Evolutionary conservation across 2,113 vertebrate species (phyloP).

Genomic region (Campylomormyrus numenius): DNA sequence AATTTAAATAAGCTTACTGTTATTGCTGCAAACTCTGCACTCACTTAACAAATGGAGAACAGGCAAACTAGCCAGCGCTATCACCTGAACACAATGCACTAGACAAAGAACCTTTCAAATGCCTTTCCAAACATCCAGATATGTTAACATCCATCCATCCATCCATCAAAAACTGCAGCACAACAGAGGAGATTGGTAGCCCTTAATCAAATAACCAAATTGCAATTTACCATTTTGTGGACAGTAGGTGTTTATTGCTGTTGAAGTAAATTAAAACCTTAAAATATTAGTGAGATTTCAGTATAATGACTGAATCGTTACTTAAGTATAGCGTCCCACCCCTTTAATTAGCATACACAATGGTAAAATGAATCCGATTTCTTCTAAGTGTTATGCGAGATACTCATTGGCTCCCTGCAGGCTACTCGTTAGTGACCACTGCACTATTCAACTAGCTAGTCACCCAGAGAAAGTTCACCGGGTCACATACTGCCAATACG

Average conservation of each 20-base stretch:
- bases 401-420: background rate
- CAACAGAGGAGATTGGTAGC: background rate
- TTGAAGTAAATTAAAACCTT: background rate
- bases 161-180: background rate
- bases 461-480: background rate
- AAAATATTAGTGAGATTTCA: background rate
- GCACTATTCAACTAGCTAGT: background rate
- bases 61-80: background rate
- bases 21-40: background rate
- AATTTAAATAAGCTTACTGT: background rate
- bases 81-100: background rate
- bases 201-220: background rate
- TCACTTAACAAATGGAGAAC: background rate
- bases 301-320: background rate
- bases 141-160: background rate
- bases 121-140: background rate
- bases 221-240: background rate
- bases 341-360: background rate
- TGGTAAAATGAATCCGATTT: background rate
- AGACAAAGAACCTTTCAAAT: background rate
- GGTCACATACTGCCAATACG: background rate
- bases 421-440: background rate
- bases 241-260: background rate
- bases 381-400: background rate
- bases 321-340: background rate